phyloP scores from a whole-genome alignment of 2,888 invertebrate genomes.

The Eledone cirrhosa region DNA sequence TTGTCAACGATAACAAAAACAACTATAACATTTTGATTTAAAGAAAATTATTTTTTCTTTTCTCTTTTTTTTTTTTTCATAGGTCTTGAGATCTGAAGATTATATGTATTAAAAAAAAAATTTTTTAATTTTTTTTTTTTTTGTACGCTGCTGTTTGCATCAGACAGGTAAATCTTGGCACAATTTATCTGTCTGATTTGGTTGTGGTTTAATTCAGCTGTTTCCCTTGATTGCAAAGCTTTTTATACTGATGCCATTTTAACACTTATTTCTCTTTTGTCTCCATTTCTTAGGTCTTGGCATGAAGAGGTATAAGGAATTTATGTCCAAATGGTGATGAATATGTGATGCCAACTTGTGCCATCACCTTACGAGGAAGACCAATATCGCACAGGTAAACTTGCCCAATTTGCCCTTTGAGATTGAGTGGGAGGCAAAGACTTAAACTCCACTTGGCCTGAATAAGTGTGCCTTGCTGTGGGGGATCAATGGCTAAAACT shows the following conservation, averaged over 20 bases:
- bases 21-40: too few species aligned
- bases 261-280: not conserved
- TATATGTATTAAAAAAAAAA: too few species aligned
- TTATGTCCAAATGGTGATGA: constrained; percentile 86
- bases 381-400: constrained; percentile 87
- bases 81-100: too few species aligned
- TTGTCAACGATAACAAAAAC: too few species aligned
- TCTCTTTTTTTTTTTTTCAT: too few species aligned
- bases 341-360: constrained; percentile 80
- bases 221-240: not conserved
- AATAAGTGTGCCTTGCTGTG: constrained; percentile 71
- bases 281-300: constrained; percentile 34
- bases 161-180: too few species aligned
- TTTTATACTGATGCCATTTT: not conserved
- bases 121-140: too few species aligned
- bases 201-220: not conserved
- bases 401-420: constrained; percentile 72
- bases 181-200: not conserved
- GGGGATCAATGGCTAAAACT: constrained; percentile 80
- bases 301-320: constrained; percentile 78
- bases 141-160: too few species aligned
- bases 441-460: constrained; percentile 77
- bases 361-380: constrained; percentile 80
- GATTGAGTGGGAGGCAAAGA: constrained; percentile 77
- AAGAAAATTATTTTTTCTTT: not conserved